These are phyloP conservation scores for Drosophila buzzatii DNA, from an alignment of 2,888 invertebrate genomes.

Conservation along the genomic window DNA sequence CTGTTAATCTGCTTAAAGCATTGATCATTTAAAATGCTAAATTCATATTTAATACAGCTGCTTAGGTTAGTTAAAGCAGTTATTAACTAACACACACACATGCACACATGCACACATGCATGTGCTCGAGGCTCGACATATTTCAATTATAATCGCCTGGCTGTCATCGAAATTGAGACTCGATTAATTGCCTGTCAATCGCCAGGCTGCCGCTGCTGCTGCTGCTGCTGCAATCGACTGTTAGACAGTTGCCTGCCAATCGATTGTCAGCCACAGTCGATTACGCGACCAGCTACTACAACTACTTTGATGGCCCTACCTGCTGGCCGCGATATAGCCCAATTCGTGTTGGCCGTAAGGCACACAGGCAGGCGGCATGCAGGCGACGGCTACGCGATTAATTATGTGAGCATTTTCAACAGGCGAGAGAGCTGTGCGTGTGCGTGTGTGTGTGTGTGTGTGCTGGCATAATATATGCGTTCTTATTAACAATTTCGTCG, in stretches of 20 bases:
- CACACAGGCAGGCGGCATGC: not conserved
- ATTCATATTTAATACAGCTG: too few relatives aligned
- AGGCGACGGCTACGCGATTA: slow-evolving; percentile 48
- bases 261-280: slow-evolving; percentile 52
- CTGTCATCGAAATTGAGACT: slow-evolving; percentile 4
- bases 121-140: not conserved
- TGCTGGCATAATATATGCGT: slow-evolving; percentile 77
- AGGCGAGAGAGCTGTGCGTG: slow-evolving; percentile 26
- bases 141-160: slow-evolving; percentile 1
- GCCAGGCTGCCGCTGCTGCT: not conserved
- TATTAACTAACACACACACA: not conserved
- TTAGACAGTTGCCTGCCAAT: slow-evolving; percentile 37
- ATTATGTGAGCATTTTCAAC: slow-evolving; percentile 52
- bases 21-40: too few relatives aligned
- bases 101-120: not conserved
- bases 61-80: not conserved
- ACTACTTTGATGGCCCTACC: slow-evolving; percentile 8
- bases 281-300: slow-evolving; percentile 22
- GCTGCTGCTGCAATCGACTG: not conserved
- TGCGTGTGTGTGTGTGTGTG: slow-evolving; percentile 59
- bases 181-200: slow-evolving; percentile 35
- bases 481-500: slow-evolving; percentile 81
- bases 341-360: slow-evolving; percentile 16
- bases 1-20: not conserved
- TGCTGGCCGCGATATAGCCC: slow-evolving; percentile 15